phyloP scores from a whole-genome alignment of 2,113 vertebrate genomes.

The Otis tarda region DNA sequence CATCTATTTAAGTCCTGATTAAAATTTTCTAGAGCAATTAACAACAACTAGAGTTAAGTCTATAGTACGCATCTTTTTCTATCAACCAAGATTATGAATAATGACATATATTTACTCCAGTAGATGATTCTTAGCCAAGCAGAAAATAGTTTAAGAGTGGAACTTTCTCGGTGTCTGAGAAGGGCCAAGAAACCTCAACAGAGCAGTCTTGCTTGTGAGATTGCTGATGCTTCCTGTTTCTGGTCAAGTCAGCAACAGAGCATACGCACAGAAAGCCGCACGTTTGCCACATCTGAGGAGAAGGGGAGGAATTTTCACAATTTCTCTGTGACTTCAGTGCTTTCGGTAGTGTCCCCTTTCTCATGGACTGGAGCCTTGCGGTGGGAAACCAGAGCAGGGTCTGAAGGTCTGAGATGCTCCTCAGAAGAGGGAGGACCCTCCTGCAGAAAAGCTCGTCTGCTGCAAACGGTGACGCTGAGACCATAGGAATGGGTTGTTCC shows the following conservation, averaged over 20 bases:
- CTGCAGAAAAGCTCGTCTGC: background rate
- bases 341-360: background rate
- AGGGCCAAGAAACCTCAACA: background rate
- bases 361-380: background rate
- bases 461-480: accelerated
- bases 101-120: background rate
- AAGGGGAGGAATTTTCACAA: background rate
- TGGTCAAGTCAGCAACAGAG: background rate
- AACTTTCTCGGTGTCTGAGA: background rate
- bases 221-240: background rate
- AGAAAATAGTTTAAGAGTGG: background rate
- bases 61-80: background rate
- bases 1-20: background rate
- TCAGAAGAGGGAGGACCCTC: background rate
- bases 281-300: background rate
- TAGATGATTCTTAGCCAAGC: background rate
- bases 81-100: background rate
- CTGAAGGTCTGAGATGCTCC: background rate
- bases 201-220: background rate
- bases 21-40: background rate
- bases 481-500: accelerated
- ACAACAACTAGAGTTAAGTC: background rate
- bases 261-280: background rate
- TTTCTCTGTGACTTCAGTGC: background rate
- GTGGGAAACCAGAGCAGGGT: background rate